A percentile compares a stretch with the other conserved stretches of the same genome.
phyloP scores from a whole-genome alignment of 2,797 vertebrate genomes.

The Intellagama lesueurii region DNA sequence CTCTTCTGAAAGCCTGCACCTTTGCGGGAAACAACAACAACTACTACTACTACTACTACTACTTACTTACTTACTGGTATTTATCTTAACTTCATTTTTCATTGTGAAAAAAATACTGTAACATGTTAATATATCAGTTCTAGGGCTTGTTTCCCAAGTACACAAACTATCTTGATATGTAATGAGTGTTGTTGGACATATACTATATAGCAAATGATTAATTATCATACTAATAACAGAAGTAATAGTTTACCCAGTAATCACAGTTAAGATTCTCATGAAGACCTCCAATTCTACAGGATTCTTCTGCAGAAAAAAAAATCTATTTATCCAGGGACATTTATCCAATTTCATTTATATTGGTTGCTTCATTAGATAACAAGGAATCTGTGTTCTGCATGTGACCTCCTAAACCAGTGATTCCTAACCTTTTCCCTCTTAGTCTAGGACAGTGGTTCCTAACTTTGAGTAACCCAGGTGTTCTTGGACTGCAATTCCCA shows the following conservation, averaged over 20 bases:
- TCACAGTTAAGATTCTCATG: constrained; percentile 33
- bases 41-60: no score
- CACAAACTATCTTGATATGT: constrained; percentile 4
- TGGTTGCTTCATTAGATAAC: background rate
- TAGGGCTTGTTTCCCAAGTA: background rate
- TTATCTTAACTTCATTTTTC: constrained; percentile 41
- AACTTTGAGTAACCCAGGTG: no score
- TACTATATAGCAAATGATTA: constrained; percentile 47
- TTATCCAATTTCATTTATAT: background rate
- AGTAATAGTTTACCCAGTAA: constrained; percentile 33
- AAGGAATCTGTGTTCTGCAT: no score
- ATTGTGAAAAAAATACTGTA: constrained; percentile 40
- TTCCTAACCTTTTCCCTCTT: no score
- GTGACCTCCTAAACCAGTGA: no score
- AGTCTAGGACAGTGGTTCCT: no score
- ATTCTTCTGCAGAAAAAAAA: background rate
- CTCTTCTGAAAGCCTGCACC: constrained; percentile 40
- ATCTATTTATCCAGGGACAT: background rate
- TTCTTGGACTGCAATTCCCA: no score
- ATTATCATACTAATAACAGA: constrained; percentile 15
- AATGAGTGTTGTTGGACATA: constrained; percentile 46
- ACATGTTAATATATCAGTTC: constrained; percentile 52
- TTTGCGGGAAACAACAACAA: constrained; percentile 31
- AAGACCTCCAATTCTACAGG: background rate
- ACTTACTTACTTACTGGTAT: constrained; percentile 12